Evolutionary conservation across 2,888 invertebrate genomes (phyloP).

Genomic region (Himalopsyche anomala): DNA sequence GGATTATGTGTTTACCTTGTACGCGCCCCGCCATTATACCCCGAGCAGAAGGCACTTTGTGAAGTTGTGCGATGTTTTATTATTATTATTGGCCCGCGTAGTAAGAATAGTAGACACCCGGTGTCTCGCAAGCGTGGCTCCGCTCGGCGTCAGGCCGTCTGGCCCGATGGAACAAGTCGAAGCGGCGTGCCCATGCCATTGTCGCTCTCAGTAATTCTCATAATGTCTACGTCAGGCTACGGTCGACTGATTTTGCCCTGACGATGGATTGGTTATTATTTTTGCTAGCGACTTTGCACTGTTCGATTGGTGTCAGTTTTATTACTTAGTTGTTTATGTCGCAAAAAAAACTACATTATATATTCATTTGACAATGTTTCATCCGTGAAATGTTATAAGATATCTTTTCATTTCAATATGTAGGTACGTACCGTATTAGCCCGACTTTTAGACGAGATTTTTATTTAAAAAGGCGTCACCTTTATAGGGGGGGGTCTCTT

Average conservation of each 20-base stretch:
- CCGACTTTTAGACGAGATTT: too few species aligned
- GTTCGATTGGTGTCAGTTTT: not conserved
- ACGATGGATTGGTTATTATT: not conserved
- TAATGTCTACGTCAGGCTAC: not conserved
- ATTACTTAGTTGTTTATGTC: too few species aligned
- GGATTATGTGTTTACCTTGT: not conserved
- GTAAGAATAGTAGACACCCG: not conserved
- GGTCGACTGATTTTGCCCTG: conserved; percentile 12
- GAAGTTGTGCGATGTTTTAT: not conserved
- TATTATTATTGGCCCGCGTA: conserved; percentile 15
- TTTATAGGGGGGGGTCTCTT: too few species aligned
- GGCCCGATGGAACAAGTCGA: not conserved
- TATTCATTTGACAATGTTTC: too few species aligned
- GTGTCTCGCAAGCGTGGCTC: conserved; percentile 22
- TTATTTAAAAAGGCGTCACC: too few species aligned
- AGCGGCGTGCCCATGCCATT: conserved; percentile 4
- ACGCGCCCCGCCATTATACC: not conserved
- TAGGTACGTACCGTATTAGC: too few species aligned
- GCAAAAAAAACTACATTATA: too few species aligned
- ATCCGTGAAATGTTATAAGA: too few species aligned
- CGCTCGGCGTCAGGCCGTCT: conserved; percentile 27
- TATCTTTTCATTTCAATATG: too few species aligned
- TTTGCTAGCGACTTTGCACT: not conserved
- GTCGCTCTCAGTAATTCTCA: not conserved
- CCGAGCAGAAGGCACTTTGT: not conserved